Base-by-base conservation (phyloP, 37 sponge, comb jelly and placozoan genomes). In the Cliona cf. orientalis region DNA sequence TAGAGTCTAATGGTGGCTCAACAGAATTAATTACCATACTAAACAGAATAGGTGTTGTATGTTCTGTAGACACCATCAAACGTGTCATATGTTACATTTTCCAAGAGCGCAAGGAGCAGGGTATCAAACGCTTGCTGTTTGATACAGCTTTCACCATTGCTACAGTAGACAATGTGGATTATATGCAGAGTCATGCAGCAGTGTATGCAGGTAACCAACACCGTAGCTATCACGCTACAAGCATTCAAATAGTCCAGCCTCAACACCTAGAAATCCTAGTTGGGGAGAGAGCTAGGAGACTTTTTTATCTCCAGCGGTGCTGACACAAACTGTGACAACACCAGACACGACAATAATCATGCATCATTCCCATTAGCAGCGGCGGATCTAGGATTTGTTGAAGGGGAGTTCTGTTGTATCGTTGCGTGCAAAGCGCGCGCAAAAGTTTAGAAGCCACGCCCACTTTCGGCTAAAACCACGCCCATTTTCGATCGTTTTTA, bases 161-260 rank as follows among this genome's bases (percentile, higher is more conserved):
- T n/a, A 35, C 76, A n/a, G 39, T 59, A 7, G 76, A 75, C 14
- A 75, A 75, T 55, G 35, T 75, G 22, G 76, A 75, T 17, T 58
- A 21, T 29, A 19, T 58, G 1, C 35, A 7, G 7, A 37, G 41
- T 55, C 14, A 36, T 6, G 41, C 58, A 55, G n/a, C 41, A 5
- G 76, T 75, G 17, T 58, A 58, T 22, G 53, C 43, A 7, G 76
- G 60, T n/a, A 31, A 32, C 39, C 58, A 58, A 7, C 76, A 58
- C 29, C 58, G 76, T 34, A 58, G 76, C n/a, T 57, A n/a, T 19
- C 76, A 75, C 57, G 76, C 43, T 29, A 75, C 58, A 3, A 75
- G 43, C 34, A 55, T 75, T 5, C 60, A 75, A 12, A 4, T 39
- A 55, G 59, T 75, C 1, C 58, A 72, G 5, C 69, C 69, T 3